These are phyloP conservation scores for Daktulosphaira vitifoliae DNA, from an alignment of 1,140 invertebrate genomes.

Conservation along the genomic window DNA sequence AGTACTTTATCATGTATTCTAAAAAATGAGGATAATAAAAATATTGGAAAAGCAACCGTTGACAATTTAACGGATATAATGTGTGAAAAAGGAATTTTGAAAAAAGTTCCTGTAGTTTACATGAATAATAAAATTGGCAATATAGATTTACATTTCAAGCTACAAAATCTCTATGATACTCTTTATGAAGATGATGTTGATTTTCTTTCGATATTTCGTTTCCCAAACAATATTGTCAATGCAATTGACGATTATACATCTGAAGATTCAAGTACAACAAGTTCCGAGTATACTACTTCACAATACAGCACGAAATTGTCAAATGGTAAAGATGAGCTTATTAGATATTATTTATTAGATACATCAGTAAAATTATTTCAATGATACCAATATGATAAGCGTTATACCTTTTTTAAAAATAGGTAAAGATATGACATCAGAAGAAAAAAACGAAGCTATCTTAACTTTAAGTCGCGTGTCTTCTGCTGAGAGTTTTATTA, in stretches of 20 bases:
- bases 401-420: background rate
- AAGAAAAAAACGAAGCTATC: slow-evolving; percentile 27
- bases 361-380: background rate
- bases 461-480: slow-evolving; percentile 1
- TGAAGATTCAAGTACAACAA: background rate
- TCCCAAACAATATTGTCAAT: background rate
- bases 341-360: slow-evolving; percentile 27
- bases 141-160: slow-evolving; percentile 7
- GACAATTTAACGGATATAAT: background rate
- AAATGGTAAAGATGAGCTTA: slow-evolving; percentile 21
- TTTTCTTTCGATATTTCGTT: slow-evolving; percentile 1
- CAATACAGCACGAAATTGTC: background rate
- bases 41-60: background rate
- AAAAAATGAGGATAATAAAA: slow-evolving; percentile 21
- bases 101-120: background rate
- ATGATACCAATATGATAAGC: background rate
- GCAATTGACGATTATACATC: background rate
- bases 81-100: background rate
- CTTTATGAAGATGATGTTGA: slow-evolving; percentile 19
- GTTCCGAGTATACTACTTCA: background rate
- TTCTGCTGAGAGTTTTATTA: slow-evolving; percentile 5
- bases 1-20: slow-evolving; percentile 12
- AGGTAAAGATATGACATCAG: slow-evolving; percentile 20
- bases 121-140: slow-evolving; percentile 6
- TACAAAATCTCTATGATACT: slow-evolving; percentile 12